phyloP scores from a whole-genome alignment of 2,113 vertebrate genomes.

The Chionis minor region DNA sequence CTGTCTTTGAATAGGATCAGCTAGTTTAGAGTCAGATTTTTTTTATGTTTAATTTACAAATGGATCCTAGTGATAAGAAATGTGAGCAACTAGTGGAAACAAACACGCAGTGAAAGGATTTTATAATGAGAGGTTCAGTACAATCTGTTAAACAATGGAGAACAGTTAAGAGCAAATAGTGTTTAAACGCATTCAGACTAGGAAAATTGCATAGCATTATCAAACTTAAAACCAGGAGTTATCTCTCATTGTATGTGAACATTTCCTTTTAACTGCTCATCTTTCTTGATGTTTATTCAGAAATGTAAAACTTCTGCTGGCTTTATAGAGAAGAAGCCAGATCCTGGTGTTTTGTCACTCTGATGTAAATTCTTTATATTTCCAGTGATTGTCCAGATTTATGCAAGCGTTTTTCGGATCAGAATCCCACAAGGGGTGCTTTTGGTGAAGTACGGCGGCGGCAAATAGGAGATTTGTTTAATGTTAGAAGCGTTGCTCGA shows the following conservation, averaged over 20 bases:
- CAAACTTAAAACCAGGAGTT: conserved; percentile 62
- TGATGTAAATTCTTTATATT: conserved; percentile 19
- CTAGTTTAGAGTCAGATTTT: conserved; percentile 86
- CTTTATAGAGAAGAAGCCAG: conserved; percentile 46
- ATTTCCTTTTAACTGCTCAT: conserved; percentile 47
- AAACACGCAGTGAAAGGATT: conserved; percentile 88
- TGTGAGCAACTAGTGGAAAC: conserved; percentile 87
- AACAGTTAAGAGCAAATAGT: conserved; percentile 79
- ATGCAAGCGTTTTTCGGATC: neutral
- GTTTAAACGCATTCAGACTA: conserved; percentile 71
- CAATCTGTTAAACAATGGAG: conserved; percentile 97
- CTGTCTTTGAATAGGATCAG: conserved; percentile 95
- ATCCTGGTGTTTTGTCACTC: conserved; percentile 4
- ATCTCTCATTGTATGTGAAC: conserved; percentile 60
- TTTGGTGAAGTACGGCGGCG: neutral
- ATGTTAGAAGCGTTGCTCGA: conserved; percentile 42
- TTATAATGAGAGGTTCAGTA: conserved; percentile 86
- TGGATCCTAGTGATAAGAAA: conserved; percentile 96
- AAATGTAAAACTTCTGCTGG: conserved; percentile 60
- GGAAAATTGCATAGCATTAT: conserved; percentile 63
- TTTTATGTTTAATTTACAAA: conserved; percentile 99
- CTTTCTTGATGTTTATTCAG: conserved; percentile 64
- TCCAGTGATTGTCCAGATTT: neutral
- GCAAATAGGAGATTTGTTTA: conserved; percentile 25
- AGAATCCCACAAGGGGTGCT: neutral